These are phyloP conservation scores for Grantiella picta DNA, from an alignment of 2,113 vertebrate genomes.

Conservation along the genomic window DNA sequence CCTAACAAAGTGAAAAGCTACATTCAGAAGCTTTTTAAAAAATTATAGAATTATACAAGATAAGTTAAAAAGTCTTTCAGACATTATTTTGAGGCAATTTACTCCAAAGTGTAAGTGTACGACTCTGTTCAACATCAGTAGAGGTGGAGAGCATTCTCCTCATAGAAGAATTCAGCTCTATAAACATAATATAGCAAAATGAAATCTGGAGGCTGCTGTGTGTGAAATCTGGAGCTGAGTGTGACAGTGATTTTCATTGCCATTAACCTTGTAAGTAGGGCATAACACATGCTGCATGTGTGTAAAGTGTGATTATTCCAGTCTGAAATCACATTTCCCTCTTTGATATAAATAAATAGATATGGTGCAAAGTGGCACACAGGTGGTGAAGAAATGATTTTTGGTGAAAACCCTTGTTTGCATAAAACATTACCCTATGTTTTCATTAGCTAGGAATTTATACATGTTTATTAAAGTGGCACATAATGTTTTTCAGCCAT, in stretches of 20 bases:
- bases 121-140: neutral
- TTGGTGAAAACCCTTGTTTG: neutral
- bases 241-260: neutral
- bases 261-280: neutral
- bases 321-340: neutral
- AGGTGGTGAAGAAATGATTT: neutral
- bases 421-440: neutral
- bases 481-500: neutral
- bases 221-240: neutral
- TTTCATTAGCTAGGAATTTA: neutral
- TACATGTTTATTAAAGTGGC: neutral
- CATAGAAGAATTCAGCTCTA: neutral
- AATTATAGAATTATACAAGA: neutral
- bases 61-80: neutral
- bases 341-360: neutral
- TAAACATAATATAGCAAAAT: neutral
- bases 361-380: rapidly evolving
- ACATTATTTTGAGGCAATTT: neutral
- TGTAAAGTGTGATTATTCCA: neutral
- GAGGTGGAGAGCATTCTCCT: neutral
- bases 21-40: neutral
- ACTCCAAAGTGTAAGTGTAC: neutral
- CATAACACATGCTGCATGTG: neutral
- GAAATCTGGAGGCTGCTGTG: neutral
- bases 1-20: neutral